A percentile compares a stretch with the other conserved stretches of the same genome.
Conservation (phyloP, 2,113 vertebrate species). For the Lamprologus sp. region DNA sequence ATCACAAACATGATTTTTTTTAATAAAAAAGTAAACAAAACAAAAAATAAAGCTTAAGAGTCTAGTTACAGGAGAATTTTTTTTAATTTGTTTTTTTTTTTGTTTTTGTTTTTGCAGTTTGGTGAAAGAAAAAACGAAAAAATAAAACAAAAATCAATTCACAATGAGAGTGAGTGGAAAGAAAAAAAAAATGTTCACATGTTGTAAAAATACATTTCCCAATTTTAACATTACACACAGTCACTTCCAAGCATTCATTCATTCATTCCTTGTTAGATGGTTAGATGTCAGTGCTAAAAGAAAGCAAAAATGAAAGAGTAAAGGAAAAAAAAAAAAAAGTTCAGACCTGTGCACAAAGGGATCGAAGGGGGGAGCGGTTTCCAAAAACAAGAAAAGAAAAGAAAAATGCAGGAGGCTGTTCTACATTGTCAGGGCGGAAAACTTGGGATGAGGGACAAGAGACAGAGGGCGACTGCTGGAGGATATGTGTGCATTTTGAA, state of each 20-base stretch:
- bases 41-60: constrained; percentile 79
- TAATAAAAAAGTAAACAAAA: constrained; percentile 82
- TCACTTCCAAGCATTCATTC: constrained; percentile 70
- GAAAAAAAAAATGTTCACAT: constrained; percentile 59
- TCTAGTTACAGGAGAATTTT: constrained; percentile 72
- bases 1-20: constrained; percentile 86
- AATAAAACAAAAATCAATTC: constrained; percentile 55
- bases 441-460: constrained; percentile 24
- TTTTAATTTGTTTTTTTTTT: constrained; percentile 26
- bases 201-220: constrained; percentile 81
- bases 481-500: constrained; percentile 72
- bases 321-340: not conserved
- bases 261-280: constrained; percentile 65
- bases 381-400: not conserved
- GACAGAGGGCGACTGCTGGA: constrained; percentile 56
- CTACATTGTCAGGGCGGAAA: constrained; percentile 31
- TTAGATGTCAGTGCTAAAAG: constrained; percentile 69
- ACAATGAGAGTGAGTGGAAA: constrained; percentile 62
- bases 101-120: constrained; percentile 73
- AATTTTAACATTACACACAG: constrained; percentile 68
- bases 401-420: constrained; percentile 24
- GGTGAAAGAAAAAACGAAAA: constrained; percentile 63
- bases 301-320: constrained; percentile 1
- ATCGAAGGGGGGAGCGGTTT: not conserved
- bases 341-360: constrained; percentile 53